A percentile compares a stretch with the other conserved stretches of the same genome.
Conservation (phyloP, 30 jellyfish, hydroid and myxozoan genomes). For the Cassiopea andromeda region DNA sequence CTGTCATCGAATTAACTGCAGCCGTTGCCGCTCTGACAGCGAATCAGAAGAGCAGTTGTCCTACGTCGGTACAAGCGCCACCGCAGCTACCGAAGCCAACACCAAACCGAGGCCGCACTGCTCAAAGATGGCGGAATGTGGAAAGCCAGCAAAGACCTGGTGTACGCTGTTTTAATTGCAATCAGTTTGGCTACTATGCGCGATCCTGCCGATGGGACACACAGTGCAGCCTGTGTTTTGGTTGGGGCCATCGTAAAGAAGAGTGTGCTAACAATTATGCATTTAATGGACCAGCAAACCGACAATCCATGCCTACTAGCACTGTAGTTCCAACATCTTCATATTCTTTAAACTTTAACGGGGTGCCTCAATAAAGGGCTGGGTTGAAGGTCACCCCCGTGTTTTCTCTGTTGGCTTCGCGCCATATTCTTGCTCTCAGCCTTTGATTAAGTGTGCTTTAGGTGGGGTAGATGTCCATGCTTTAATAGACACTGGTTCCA, state of each 20-base stretch:
- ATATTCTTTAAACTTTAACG: slow-evolving; percentile 55
- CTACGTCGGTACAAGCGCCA: too few species aligned
- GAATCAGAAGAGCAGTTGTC: neutral
- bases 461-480: slow-evolving; percentile 54
- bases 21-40: slow-evolving; percentile 23
- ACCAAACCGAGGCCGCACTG: neutral
- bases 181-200: slow-evolving; percentile 35
- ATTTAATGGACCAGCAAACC: neutral
- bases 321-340: neutral
- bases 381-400: slow-evolving; percentile 69
- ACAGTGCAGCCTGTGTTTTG: slow-evolving; percentile 29
- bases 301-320: neutral
- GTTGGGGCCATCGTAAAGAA: slow-evolving; percentile 30
- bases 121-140: neutral
- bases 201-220: slow-evolving; percentile 35
- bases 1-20: slow-evolving; percentile 16
- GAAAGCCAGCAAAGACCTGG: slow-evolving; percentile 10
- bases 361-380: slow-evolving; percentile 71
- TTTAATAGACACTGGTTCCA: slow-evolving; percentile 58
- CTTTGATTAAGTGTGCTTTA: slow-evolving; percentile 19
- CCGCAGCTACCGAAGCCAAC: too few species aligned
- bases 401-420: slow-evolving; percentile 4
- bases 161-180: slow-evolving; percentile 28
- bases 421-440: slow-evolving; percentile 10
- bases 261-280: slow-evolving; percentile 18